Conservation (phyloP, 2,888 invertebrate species). For the Athalia rosae region DNA sequence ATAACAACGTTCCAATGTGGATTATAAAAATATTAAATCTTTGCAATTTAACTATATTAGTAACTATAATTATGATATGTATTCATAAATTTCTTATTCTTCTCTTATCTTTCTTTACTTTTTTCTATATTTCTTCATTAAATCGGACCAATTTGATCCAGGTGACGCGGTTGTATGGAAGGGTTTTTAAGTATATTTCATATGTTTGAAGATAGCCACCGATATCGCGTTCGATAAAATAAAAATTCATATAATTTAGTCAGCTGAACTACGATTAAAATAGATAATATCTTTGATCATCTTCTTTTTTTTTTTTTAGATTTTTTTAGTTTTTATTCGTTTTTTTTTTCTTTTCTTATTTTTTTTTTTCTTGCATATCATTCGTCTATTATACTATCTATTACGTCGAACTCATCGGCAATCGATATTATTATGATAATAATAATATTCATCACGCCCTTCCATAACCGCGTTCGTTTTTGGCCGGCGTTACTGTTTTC, state of each 20-base stretch:
- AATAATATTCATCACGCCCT: conserved; percentile 50
- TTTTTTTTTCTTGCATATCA: not conserved
- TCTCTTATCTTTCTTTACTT: conserved; percentile 56
- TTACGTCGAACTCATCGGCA: too few relatives aligned
- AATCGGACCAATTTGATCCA: conserved; percentile 77
- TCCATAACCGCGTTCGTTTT: conserved; percentile 57
- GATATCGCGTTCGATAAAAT: conserved; percentile 3
- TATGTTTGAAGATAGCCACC: too few relatives aligned
- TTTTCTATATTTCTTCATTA: conserved; percentile 66
- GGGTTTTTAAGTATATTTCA: conserved; percentile 37
- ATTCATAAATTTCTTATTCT: conserved; percentile 57
- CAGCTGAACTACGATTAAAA: too few relatives aligned
- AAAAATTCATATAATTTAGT: conserved; percentile 4
- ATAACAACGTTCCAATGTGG: conserved; percentile 77
- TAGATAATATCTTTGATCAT: too few relatives aligned
- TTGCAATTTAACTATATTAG: conserved; percentile 56
- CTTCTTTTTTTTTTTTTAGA: conserved; percentile 22
- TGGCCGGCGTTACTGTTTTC: conserved; percentile 67
- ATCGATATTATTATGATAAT: not conserved
- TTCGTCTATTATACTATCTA: too few relatives aligned
- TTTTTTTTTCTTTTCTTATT: not conserved
- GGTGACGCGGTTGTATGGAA: conserved; percentile 66
- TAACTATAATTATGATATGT: conserved; percentile 58
- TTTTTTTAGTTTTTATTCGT: too few relatives aligned
- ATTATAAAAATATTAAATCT: conserved; percentile 76